Evolutionary conservation across 2,888 invertebrate species (phyloP), one percentile per base, ranked within the genome.

Genomic region (Tethea ocularis): DNA sequence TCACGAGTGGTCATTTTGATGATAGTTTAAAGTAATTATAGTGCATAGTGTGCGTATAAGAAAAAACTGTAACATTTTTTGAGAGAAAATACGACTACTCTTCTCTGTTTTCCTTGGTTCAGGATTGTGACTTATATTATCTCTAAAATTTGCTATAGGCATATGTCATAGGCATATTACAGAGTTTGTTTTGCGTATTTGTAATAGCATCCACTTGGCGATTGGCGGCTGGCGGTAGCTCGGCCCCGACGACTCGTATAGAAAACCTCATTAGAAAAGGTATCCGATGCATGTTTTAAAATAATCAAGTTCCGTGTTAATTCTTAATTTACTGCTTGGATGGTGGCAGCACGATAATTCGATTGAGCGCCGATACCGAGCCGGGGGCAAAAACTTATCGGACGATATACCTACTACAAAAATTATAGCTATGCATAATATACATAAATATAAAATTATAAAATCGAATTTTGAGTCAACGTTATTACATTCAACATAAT

Each of bases 271-370:
- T 92, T 90, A 91, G 86, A 88, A 88, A 86, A 88, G 90, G 86
- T 87, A 83, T 82, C 80, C 83, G 82, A 86, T 87, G 84, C 87
- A 90, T 89, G 91, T 91, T 93, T 93, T 92, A 91, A 91, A 92
- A 92, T 91, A 86, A 91, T 87, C 86, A 85, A 82, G 75, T 87
- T 86, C 82, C 87, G 83, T 87, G 88, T 83, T 91, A 93, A 92
- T 91, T 92, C 88, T 90, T 92, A 89, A 93, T 93, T 93, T 92
- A 86, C 91, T 92, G 93, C 87, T 84, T 84, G 82, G 92, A 78
- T 91, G 90, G 84, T 82, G 84, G 82, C 82, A 76, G 72, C 78
- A 71, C 72, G 78, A 80, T 88, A 91, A 92, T 84, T 86, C 83
- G 89, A 91, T 92, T 87, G 85, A 66, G 72, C 75, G 70, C 68